Percentiles rank a stretch among this genome's conserved stretches.
phyloP scores from a whole-genome alignment of 2,888 invertebrate species.

The Lampropteryx suffumata region DNA sequence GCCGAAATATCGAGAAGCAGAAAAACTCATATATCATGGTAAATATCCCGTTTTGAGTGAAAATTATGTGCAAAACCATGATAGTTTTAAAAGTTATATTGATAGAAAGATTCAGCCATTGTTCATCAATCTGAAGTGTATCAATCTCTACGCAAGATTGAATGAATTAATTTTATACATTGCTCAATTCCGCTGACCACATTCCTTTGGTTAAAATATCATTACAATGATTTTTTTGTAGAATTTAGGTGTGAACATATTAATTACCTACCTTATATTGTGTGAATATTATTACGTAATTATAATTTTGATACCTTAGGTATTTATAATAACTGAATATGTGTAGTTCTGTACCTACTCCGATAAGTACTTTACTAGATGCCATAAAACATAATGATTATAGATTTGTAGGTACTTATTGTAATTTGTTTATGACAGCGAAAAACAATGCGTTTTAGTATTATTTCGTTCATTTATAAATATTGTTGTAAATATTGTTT shows the following conservation, averaged over 20 bases:
- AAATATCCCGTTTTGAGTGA: no score
- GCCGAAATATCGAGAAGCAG: no score
- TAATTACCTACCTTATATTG: no score
- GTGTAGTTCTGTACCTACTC: no score
- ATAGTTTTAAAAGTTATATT: no score
- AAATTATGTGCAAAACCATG: not conserved
- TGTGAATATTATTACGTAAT: no score
- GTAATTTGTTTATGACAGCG: constrained; percentile 37
- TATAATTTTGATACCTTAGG: not conserved
- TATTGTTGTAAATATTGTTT: constrained; percentile 40
- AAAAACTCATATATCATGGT: no score
- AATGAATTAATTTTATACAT: constrained; percentile 38
- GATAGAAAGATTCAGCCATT: no score
- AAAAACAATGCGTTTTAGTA: constrained; percentile 78
- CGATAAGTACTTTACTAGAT: constrained; percentile 14
- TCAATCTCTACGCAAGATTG: no score
- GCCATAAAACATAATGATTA: constrained; percentile 19
- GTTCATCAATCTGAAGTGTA: no score
- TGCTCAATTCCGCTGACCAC: constrained; percentile 64
- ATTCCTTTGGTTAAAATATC: constrained; percentile 47
- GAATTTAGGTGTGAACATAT: not conserved
- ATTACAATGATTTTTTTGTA: constrained; percentile 18
- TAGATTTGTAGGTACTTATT: not conserved
- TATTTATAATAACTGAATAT: not conserved
- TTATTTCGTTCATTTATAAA: constrained; percentile 62